Percentiles rank a stretch among this genome's conserved stretches.
Conservation (phyloP, 2,797 vertebrate species). For the Limnodromus scolopaceus region DNA sequence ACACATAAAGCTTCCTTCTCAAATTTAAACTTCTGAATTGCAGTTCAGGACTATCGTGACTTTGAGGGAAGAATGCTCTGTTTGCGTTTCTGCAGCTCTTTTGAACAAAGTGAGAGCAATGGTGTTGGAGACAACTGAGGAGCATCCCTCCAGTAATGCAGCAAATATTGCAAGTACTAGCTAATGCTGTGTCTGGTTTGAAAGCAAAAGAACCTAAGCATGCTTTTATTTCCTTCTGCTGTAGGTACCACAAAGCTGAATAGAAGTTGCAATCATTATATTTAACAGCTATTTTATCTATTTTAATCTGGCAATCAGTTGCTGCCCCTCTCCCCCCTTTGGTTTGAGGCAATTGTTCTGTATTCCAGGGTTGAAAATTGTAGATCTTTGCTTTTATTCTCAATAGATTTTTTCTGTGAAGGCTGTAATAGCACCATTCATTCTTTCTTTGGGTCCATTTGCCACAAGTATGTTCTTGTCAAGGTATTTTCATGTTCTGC, state of each 20-base stretch:
- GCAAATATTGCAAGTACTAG: not conserved
- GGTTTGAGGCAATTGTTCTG: not conserved
- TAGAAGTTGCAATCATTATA: not conserved
- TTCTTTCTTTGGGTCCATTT: not conserved
- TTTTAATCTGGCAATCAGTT: not conserved
- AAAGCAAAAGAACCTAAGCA: not conserved
- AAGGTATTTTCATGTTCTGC: not conserved
- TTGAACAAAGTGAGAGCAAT: not conserved
- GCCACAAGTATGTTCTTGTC: not conserved
- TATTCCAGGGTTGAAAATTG: not conserved
- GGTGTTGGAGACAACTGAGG: not conserved
- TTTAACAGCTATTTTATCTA: not conserved
- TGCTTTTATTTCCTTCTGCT: not conserved
- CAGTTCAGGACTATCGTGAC: not conserved
- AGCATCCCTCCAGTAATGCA: not conserved
- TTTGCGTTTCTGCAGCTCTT: not conserved
- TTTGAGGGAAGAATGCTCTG: not conserved
- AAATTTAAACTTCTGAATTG: not conserved
- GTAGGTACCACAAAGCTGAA: not conserved
- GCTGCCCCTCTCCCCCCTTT: fast-evolving
- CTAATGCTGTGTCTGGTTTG: not conserved
- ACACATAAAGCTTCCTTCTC: not conserved
- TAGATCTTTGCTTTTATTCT: not conserved
- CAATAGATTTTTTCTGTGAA: not conserved
- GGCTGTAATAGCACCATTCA: not conserved